phyloP scores from a whole-genome alignment of 2,888 invertebrate genomes.

The Eucriotettix oculatus region DNA sequence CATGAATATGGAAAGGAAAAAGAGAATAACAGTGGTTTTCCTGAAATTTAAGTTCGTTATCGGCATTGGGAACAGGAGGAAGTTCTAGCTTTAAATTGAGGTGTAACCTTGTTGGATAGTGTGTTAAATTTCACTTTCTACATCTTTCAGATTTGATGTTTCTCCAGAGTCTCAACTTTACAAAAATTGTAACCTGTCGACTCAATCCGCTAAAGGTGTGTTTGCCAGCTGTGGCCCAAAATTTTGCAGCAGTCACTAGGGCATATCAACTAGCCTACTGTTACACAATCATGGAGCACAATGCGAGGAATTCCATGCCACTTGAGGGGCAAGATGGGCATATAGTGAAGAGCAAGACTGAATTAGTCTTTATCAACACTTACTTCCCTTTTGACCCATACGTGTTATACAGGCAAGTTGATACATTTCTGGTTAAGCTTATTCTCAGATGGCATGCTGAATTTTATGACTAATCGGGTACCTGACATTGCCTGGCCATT shows the following conservation, averaged over 20 bases:
- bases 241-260: slow-evolving; percentile 66
- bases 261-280: slow-evolving; percentile 84
- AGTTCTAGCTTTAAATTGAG: too few species aligned
- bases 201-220: slow-evolving; percentile 81
- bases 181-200: slow-evolving; percentile 66
- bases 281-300: slow-evolving; percentile 75
- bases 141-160: slow-evolving; percentile 52
- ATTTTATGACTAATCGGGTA: too few species aligned
- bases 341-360: slow-evolving; percentile 18
- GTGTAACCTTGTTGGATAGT: too few species aligned
- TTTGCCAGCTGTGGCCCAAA: slow-evolving; percentile 54
- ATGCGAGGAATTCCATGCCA: slow-evolving; percentile 44
- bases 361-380: slow-evolving; percentile 35
- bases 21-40: too few species aligned
- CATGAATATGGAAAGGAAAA: too few species aligned
- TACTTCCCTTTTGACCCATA: slow-evolving; percentile 91
- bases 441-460: too few species aligned
- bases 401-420: slow-evolving; percentile 43
- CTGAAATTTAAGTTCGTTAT: too few species aligned
- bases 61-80: too few species aligned
- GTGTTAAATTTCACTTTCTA: too few species aligned
- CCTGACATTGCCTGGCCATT: too few species aligned
- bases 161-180: slow-evolving; percentile 65
- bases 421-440: too few species aligned
- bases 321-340: slow-evolving; percentile 34